Conservation (phyloP, 53 echinoderm and acorn worm genomes). For the Henricia sp. region DNA sequence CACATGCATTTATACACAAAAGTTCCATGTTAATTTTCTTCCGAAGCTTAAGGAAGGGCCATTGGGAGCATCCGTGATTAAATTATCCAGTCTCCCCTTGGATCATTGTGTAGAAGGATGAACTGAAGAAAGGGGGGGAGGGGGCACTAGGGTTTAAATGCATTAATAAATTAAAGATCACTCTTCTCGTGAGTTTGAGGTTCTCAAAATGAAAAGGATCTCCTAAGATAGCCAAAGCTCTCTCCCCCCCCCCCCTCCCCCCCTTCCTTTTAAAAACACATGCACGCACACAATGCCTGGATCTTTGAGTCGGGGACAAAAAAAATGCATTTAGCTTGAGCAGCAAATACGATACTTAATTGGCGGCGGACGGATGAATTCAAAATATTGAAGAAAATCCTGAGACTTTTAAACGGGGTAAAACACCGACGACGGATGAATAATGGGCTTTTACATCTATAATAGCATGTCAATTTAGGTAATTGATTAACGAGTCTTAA, state of each 20-base stretch:
- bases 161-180: slow-evolving; percentile 62
- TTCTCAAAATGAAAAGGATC: slow-evolving; percentile 42
- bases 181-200: slow-evolving; percentile 15
- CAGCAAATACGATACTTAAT: slow-evolving; percentile 38
- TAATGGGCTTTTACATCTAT: background rate
- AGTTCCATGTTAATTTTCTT: slow-evolving; percentile 62
- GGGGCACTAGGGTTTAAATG: no score
- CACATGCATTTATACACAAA: slow-evolving; percentile 62
- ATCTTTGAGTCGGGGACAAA: no score
- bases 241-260: no score
- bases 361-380: slow-evolving; percentile 21
- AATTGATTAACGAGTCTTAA: slow-evolving; percentile 14
- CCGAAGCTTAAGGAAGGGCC: slow-evolving; percentile 43
- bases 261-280: no score
- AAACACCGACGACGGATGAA: background rate
- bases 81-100: slow-evolving; percentile 37
- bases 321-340: slow-evolving; percentile 12
- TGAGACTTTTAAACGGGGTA: background rate
- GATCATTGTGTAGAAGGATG: slow-evolving; percentile 55
- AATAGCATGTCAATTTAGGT: background rate
- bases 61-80: slow-evolving; percentile 52
- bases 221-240: background rate
- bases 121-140: no score
- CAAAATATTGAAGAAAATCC: background rate
- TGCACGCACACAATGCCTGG: no score